Base-by-base conservation (phyloP, 1,140 invertebrate species). In the Triops longicaudatus region DNA sequence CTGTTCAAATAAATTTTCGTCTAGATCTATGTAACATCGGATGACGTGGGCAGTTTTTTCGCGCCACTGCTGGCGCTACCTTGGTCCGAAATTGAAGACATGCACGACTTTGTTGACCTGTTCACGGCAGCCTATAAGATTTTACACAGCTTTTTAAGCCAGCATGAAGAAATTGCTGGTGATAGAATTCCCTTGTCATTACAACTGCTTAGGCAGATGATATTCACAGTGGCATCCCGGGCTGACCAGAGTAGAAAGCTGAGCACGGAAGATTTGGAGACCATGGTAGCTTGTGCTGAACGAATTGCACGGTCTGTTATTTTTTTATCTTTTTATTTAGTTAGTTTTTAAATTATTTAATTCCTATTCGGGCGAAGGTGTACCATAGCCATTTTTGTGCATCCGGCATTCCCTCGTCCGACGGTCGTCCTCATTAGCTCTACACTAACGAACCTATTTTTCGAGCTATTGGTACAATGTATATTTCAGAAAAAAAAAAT, bases 151-250 rank as follows among this genome's bases (percentile, higher is more conserved):
- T 26, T 78, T 17, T 22, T 78, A 27, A 78, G 31, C 6, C 27
- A 73, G 26, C 78, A 78, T 43, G 76, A 76, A 73, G 78, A 78
- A 76, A 71, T 78, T 14, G 75, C 78, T 11, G 75, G 74, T 7
- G 78, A 78, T 31, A 26, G 78, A 17, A 76, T 78, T 26, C 78
- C 78, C 9, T 28, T 76, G 26, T 9, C 76, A 9, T 22, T 78
- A 31, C 74, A 76, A 72, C 42, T 75, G 41, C 76, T 78, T n/a
- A 26, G 78, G 11, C 43, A 42, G 26, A 27, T 78, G 74, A 63
- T 78, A 37, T 26, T 50, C 10, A n/a, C 41, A 37, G 72, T 72
- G 26, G 31, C 31, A 9, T n/a, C 31, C 12, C 50, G 78, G 6
- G 76, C 74, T n/a, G 74, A 78, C 43, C 74, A 78, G 71, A 31